Evolutionary conservation across 2,888 invertebrate species (phyloP), one percentile per base, ranked within the genome.

Genomic region (Cacoxenus indagator): DNA sequence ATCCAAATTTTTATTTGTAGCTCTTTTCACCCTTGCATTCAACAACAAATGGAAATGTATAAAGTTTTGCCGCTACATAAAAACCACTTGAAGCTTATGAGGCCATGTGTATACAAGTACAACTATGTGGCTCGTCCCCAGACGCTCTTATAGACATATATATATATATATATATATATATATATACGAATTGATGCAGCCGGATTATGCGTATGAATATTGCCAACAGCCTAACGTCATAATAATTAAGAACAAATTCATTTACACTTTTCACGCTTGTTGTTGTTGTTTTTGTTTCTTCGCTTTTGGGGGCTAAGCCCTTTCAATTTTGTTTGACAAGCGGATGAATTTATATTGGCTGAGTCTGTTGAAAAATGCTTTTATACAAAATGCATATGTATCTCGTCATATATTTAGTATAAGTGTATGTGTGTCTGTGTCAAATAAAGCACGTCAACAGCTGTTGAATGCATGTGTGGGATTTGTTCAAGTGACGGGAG

Each of bases 201-300:
- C 69, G 73, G 75, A 37, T 37, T 37, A 48, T 48, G 71, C 72
- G 59, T 65, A 68, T 73, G 57, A 69, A 70, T 81, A 75, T 77
- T 76, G 82, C 83, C 76, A 81, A 72, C 71, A 72, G 72, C 64
- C 71, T 64, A 51, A 72, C 75, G 70, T 72, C 76, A 75, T 76
- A 71, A 83, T 81, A 81, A 81, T 83, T 81, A 81, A 78, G 83
- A 83, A 82, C 81, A 81, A 81, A 81, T 83, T 83, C 81, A 81
- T 81, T 83, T 83, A 82, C 81, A 81, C 81, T 82, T 82, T 79
- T 45, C 57, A 8, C 74, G 71, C 75, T 75, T 68, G 79, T 54
- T 68, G 37, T 11, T n/a, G n/a, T n/a, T n/a, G n/a, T n/a, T n/a
- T n/a, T n/a, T n/a, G n/a, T n/a, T n/a, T n/a, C n/a, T 37, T 37